Conservation (phyloP, 2,797 vertebrate species). For the Crocodylus rhombifer region DNA sequence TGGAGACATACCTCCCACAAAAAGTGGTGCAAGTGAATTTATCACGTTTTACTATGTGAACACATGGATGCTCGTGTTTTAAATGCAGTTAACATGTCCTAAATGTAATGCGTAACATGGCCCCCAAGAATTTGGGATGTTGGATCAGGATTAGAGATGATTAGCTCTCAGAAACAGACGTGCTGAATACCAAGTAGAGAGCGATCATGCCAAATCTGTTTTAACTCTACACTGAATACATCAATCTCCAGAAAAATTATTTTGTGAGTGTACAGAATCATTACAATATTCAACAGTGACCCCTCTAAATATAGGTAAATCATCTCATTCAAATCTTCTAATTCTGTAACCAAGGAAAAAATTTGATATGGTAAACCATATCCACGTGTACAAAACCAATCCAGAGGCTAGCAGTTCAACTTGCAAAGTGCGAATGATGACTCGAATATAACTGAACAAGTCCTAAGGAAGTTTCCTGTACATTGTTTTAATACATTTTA, state of each 20-base stretch:
- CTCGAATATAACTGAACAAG: background rate
- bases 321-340: background rate
- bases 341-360: background rate
- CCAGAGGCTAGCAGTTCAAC: background rate
- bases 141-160: background rate
- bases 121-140: rapidly evolving
- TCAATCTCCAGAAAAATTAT: background rate
- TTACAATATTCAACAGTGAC: background rate
- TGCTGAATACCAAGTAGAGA: background rate
- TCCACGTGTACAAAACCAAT: background rate
- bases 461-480: background rate
- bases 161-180: rapidly evolving
- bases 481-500: background rate
- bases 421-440: background rate
- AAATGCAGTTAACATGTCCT: too few species aligned
- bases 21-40: too few species aligned
- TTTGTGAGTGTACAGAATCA: rapidly evolving
- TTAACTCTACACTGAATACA: background rate
- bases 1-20: too few species aligned
- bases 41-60: too few species aligned
- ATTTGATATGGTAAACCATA: background rate
- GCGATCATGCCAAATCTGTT: background rate
- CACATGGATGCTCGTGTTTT: too few species aligned
- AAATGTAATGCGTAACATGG: too few species aligned
- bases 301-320: background rate